Conservation (phyloP, 2,113 vertebrate species). For the Lathamus discolor region DNA sequence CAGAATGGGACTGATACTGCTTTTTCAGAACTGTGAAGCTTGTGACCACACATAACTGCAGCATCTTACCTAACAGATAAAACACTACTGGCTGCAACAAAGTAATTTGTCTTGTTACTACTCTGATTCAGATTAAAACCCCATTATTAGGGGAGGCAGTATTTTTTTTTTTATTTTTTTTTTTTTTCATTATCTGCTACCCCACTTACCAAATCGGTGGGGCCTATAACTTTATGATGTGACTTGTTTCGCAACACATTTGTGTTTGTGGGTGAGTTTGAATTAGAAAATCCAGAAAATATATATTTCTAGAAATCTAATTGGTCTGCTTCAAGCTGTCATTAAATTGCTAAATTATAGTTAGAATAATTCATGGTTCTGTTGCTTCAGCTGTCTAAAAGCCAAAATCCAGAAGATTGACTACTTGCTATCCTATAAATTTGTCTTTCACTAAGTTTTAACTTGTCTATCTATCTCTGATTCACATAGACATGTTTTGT, state of each 20-base stretch:
- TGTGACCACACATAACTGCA: neutral
- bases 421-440: neutral
- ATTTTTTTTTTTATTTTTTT: too few relatives aligned
- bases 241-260: neutral
- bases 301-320: neutral
- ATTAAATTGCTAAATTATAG: neutral
- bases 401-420: neutral
- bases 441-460: neutral
- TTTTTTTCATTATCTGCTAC: neutral
- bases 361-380: neutral
- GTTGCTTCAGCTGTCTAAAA: neutral
- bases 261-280: neutral
- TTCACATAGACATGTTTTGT: neutral
- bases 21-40: neutral
- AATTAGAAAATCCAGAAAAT: neutral
- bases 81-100: neutral
- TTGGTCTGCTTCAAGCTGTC: neutral
- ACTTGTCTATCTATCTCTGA: neutral
- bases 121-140: neutral
- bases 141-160: neutral
- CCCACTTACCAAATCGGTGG: neutral
- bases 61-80: neutral
- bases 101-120: neutral
- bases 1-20: neutral
- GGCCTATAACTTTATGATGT: neutral